Evolutionary conservation across 2,113 vertebrate species (phyloP).

Genomic region (Albula glossodonta): DNA sequence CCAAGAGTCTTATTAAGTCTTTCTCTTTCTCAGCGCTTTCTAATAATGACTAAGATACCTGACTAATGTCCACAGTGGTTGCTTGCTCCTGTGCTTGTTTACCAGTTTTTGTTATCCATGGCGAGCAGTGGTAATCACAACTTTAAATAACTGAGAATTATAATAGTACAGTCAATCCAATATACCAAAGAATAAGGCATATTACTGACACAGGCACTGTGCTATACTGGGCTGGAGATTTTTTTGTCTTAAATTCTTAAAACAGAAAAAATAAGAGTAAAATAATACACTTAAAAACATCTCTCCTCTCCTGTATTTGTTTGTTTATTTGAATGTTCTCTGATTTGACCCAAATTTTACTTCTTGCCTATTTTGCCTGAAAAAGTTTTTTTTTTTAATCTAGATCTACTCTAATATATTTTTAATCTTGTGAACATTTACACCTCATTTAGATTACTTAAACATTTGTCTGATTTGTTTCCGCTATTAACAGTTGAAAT

Average conservation of each 20-base stretch:
- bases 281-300: no score
- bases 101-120: neutral
- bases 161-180: neutral
- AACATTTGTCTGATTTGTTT: neutral
- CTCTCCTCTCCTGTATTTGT: no score
- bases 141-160: neutral
- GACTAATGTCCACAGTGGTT: neutral
- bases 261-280: no score
- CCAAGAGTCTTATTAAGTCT: conserved; percentile 27
- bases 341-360: neutral
- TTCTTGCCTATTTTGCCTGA: neutral
- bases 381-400: neutral
- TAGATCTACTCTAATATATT: no score
- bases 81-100: conserved; percentile 12
- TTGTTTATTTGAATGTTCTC: neutral
- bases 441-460: neutral
- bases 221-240: neutral
- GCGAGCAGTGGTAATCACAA: neutral
- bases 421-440: no score
- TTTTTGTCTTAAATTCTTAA: neutral
- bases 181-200: neutral
- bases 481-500: neutral
- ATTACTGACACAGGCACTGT: neutral
- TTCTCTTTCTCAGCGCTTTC: conserved; percentile 19
- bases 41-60: conserved; percentile 16